These are phyloP conservation scores for Ariopsis seemanni DNA, from an alignment of 2,113 vertebrate species.

Conservation along the genomic window DNA sequence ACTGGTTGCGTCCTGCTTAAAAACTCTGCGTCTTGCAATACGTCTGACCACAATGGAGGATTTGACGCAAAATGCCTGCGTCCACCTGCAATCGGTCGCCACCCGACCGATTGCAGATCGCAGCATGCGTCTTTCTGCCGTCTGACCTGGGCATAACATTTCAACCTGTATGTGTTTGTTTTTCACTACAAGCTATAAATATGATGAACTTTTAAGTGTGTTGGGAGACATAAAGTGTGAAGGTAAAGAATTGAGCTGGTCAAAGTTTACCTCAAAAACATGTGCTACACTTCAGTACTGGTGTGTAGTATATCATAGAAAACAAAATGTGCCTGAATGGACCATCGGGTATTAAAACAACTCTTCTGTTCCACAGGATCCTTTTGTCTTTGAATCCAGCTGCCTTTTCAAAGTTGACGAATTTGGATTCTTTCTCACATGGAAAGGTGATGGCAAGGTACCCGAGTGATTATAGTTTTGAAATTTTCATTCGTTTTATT, in stretches of 20 bases:
- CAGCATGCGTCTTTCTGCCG: too few relatives aligned
- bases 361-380: slow-evolving; percentile 77
- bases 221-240: not conserved
- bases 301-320: slow-evolving; percentile 11
- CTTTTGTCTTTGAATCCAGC: slow-evolving; percentile 91
- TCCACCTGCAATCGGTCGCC: too few relatives aligned
- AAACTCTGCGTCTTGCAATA: too few relatives aligned
- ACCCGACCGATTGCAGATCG: too few relatives aligned
- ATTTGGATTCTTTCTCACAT: slow-evolving; percentile 94
- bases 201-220: not conserved
- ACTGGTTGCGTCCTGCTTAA: too few relatives aligned
- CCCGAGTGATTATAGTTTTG: too few relatives aligned
- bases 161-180: not conserved
- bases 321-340: not conserved
- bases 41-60: too few relatives aligned
- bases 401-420: slow-evolving; percentile 94
- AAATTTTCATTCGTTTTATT: too few relatives aligned
- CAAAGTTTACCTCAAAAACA: not conserved
- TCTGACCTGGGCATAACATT: not conserved
- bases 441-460: slow-evolving; percentile 99
- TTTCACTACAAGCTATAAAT: not conserved
- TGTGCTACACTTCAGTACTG: not conserved
- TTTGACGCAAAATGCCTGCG: too few relatives aligned
- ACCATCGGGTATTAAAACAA: slow-evolving; percentile 14
- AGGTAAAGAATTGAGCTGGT: not conserved